Evolutionary conservation across 1,140 invertebrate species (phyloP).

Genomic region (Polypedilum vanderplanki): DNA sequence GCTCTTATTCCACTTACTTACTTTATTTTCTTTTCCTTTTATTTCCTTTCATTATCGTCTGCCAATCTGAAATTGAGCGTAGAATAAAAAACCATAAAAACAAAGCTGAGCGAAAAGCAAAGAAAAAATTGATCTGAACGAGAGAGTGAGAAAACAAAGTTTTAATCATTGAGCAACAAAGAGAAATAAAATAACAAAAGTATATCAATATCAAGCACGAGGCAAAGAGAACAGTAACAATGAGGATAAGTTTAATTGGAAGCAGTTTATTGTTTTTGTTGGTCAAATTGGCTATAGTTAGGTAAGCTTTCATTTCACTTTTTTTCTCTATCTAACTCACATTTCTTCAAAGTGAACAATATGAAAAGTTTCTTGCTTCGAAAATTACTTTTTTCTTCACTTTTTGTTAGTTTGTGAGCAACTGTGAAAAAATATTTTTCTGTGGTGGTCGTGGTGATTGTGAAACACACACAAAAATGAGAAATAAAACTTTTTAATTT

Average conservation of each 20-base stretch:
- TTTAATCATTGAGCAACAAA: constrained; percentile 23
- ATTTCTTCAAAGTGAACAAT: neutral
- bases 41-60: neutral
- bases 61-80: constrained; percentile 4
- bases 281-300: neutral
- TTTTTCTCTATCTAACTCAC: neutral
- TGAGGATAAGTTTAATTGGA: constrained; percentile 22
- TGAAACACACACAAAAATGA: neutral
- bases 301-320: constrained; percentile 13
- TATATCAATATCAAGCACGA: neutral
- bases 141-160: no score
- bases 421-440: neutral
- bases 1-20: neutral
- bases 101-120: neutral
- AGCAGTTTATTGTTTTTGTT: constrained; percentile 10
- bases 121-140: no score
- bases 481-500: neutral
- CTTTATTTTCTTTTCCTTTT: neutral
- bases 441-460: neutral
- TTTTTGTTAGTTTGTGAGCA: neutral
- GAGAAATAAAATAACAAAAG: neutral
- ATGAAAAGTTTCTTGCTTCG: neutral
- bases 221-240: neutral
- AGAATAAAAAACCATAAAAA: neutral
- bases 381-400: neutral